A percentile compares a stretch with the other conserved stretches of the same genome.
Evolutionary conservation across 64 coral and sea anemone genomes (phyloP).

Genomic region (Porites lutea): DNA sequence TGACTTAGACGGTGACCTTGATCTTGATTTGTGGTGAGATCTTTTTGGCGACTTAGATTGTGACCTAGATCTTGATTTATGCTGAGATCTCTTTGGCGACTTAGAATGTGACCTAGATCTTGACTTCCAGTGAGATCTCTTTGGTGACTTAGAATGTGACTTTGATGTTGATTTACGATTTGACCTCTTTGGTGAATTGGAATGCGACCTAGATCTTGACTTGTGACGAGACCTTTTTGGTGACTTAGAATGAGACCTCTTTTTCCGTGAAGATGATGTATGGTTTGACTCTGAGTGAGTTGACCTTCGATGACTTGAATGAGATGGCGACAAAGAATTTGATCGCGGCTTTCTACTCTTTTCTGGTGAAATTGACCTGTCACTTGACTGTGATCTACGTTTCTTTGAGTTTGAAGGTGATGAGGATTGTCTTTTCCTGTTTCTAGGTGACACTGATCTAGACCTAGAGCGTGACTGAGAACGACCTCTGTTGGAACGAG

Average conservation of each 20-base stretch:
- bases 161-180: neutral
- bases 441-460: constrained; percentile 25
- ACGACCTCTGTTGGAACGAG: constrained; percentile 47
- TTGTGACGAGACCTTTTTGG: constrained; percentile 10
- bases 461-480: constrained; percentile 81
- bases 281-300: constrained; percentile 37
- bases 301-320: constrained; percentile 27
- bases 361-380: constrained; percentile 48
- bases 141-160: constrained; percentile 27
- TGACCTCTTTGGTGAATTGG: neutral
- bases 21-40: neutral
- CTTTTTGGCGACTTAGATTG: too few relatives aligned
- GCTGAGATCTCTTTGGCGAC: neutral
- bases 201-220: constrained; percentile 4
- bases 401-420: constrained; percentile 32
- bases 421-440: constrained; percentile 50
- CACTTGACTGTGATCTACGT: constrained; percentile 45
- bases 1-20: constrained; percentile 49
- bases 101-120: constrained; percentile 27
- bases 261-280: neutral
- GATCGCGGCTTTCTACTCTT: constrained; percentile 54
- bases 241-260: constrained; percentile 17
- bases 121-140: constrained; percentile 22
- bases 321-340: constrained; percentile 45
- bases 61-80: neutral